Evolutionary conservation across 1,140 invertebrate genomes (phyloP).

Genomic region (Lamellibrachia luymesi): DNA sequence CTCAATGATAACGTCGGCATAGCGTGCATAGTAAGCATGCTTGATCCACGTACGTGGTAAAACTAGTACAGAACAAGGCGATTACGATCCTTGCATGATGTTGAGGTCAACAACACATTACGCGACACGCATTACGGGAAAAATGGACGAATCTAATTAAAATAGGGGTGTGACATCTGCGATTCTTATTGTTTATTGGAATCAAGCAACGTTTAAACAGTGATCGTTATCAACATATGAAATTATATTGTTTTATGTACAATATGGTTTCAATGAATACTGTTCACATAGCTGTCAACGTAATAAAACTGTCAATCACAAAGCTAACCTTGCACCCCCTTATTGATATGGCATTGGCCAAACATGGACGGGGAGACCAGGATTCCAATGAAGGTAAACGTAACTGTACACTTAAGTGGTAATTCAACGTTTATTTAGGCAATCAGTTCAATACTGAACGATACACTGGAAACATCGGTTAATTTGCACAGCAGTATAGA

Average conservation of each 20-base stretch:
- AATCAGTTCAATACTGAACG: background rate
- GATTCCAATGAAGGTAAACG: background rate
- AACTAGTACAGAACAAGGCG: background rate
- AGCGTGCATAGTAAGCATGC: background rate
- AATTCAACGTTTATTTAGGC: background rate
- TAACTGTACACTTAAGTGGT: background rate
- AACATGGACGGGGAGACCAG: background rate
- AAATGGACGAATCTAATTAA: background rate
- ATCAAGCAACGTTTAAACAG: background rate
- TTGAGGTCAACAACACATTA: background rate
- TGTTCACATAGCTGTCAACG: background rate
- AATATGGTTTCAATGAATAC: background rate
- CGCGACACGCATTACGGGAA: constrained; percentile 2
- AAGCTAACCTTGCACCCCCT: background rate
- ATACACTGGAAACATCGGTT: background rate
- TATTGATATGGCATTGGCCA: background rate
- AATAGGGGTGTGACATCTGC: background rate
- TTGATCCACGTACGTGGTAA: background rate
- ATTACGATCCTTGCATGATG: background rate
- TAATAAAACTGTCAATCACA: background rate
- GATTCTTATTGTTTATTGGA: background rate
- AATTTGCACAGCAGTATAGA: background rate
- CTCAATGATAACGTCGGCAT: constrained; percentile 1
- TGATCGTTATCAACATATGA: background rate
- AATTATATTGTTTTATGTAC: background rate